Conservation (phyloP, 2,797 vertebrate species). For the Chaetophractus vellerosus region DNA sequence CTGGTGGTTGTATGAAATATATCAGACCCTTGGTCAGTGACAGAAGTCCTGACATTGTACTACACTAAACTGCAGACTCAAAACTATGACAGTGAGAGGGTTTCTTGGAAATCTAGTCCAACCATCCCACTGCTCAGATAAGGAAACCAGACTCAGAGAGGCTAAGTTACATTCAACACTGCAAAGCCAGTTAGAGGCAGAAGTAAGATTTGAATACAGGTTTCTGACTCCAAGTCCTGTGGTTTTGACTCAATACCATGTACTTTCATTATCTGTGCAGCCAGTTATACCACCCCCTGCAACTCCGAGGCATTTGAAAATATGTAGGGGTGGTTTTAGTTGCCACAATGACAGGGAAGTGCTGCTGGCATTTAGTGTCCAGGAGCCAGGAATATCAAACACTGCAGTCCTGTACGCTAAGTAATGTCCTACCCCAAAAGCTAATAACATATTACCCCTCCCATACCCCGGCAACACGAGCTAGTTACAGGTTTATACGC, state of each 20-base stretch:
- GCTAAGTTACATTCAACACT: background rate
- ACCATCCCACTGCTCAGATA: too few species aligned
- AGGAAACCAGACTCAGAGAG: background rate
- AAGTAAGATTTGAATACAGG: background rate
- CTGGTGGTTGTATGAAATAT: background rate
- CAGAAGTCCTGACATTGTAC: background rate
- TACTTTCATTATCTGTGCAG: background rate
- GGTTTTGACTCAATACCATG: background rate
- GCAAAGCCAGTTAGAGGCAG: background rate
- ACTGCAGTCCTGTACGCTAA: background rate
- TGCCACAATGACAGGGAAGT: background rate
- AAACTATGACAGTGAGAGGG: background rate
- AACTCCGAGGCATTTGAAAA: background rate
- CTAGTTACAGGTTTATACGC: background rate
- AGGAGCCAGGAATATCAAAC: background rate
- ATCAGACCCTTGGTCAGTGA: background rate
- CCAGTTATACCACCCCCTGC: background rate
- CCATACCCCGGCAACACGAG: background rate
- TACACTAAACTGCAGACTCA: background rate
- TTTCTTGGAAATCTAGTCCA: too few species aligned
- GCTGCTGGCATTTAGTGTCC: background rate
- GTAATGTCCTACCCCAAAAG: background rate
- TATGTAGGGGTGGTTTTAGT: background rate
- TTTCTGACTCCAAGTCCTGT: background rate
- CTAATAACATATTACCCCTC: background rate